A percentile compares a stretch with the other conserved stretches of the same genome.
These are phyloP conservation scores for Hypsibius dujardini DNA, from an alignment of 1,140 invertebrate genomes.

Conservation along the genomic window DNA sequence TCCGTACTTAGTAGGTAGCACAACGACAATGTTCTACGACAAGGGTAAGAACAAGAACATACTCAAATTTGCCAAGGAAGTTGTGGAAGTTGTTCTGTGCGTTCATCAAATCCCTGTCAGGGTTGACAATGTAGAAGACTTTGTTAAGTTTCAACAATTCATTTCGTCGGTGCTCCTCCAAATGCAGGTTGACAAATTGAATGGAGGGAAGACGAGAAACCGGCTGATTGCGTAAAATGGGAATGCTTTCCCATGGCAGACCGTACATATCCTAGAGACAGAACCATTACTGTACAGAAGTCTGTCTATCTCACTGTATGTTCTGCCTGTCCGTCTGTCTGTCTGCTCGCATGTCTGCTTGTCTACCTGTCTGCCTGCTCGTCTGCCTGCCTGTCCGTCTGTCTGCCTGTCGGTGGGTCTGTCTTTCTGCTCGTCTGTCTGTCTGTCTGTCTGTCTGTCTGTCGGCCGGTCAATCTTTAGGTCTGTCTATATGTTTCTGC, in stretches of 20 bases:
- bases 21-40: too few relatives aligned
- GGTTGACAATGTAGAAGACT: constrained; percentile 9
- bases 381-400: too few relatives aligned
- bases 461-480: background rate
- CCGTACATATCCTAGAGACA: constrained; percentile 9
- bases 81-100: background rate
- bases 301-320: background rate
- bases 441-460: background rate
- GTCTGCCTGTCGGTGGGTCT: too few relatives aligned
- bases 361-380: too few relatives aligned
- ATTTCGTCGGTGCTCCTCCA: background rate
- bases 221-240: background rate
- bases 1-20: background rate
- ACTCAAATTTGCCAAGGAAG: background rate
- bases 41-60: too few relatives aligned
- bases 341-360: too few relatives aligned
- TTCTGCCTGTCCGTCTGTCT: too few relatives aligned
- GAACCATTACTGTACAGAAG: background rate
- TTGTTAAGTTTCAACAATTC: background rate
- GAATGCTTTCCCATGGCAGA: constrained; percentile 1
- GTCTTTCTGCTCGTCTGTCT: too few relatives aligned
- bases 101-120: background rate
- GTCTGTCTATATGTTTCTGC: background rate
- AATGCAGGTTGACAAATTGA: background rate
- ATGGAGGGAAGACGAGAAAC: constrained; percentile 5